These are phyloP conservation scores for Novumbra hubbsi DNA, from an alignment of 2,797 vertebrate species.

Conservation along the genomic window DNA sequence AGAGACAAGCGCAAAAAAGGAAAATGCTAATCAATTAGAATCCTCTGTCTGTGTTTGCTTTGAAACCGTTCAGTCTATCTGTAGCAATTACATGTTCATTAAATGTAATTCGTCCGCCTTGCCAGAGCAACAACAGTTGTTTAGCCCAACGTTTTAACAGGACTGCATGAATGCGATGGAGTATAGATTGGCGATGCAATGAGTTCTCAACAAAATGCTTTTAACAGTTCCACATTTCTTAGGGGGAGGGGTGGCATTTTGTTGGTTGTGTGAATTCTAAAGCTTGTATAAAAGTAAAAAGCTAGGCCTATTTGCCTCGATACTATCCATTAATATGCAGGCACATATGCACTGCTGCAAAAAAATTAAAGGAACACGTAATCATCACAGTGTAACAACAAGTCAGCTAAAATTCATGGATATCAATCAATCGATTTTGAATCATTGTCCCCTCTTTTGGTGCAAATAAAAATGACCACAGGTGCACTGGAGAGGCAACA, in stretches of 20 bases:
- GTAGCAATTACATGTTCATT: slow-evolving; percentile 98
- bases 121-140: slow-evolving; percentile 87
- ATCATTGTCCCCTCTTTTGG: no score
- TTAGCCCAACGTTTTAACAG: slow-evolving; percentile 66
- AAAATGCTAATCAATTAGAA: slow-evolving; percentile 98
- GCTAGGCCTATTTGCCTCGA: neutral
- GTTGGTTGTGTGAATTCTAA: neutral
- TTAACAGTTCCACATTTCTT: neutral
- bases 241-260: neutral
- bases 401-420: no score
- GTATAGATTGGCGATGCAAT: slow-evolving; percentile 48
- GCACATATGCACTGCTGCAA: no score
- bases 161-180: slow-evolving; percentile 27
- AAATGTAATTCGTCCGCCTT: slow-evolving; percentile 92
- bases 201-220: slow-evolving; percentile 34
- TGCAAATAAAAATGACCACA: no score
- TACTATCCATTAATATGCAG: neutral
- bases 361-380: no score
- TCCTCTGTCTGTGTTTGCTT: slow-evolving; percentile 83
- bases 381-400: no score
- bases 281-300: neutral
- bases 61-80: slow-evolving; percentile 96
- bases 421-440: no score
- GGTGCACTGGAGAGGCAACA: no score
- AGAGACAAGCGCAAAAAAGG: slow-evolving; percentile 76